Evolutionary conservation across 2,113 vertebrate genomes (phyloP).

Genomic region (Oxyruncus cristatus): DNA sequence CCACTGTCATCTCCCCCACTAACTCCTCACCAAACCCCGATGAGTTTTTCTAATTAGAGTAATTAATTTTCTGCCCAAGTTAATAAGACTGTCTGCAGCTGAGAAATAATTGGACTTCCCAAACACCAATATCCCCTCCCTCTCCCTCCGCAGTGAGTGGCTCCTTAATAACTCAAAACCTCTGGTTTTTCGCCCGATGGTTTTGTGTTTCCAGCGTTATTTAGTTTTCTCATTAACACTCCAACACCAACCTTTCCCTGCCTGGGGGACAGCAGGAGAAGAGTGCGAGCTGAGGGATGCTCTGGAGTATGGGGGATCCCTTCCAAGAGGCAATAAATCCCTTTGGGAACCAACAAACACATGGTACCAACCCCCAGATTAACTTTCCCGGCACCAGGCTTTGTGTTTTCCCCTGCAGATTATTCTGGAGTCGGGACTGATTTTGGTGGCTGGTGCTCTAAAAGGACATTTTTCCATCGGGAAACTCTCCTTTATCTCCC

Average conservation of each 20-base stretch:
- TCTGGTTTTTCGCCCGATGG: conserved; percentile 61
- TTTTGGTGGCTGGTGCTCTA: neutral
- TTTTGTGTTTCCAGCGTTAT: conserved; percentile 61
- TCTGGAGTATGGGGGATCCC: neutral
- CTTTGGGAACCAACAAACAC: neutral
- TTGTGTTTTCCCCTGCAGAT: neutral
- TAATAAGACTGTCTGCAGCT: conserved; percentile 81
- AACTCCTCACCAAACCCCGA: conserved; percentile 76
- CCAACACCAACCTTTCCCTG: neutral
- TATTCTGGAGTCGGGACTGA: neutral
- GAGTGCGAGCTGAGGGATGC: neutral
- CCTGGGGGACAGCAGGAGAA: neutral
- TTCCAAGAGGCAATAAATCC: conserved; percentile 32
- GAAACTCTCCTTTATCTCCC: neutral
- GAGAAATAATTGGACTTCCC: conserved; percentile 81
- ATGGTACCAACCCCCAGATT: neutral
- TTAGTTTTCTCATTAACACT: conserved; percentile 75
- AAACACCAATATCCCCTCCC: conserved; percentile 71
- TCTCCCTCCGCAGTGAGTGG: conserved; percentile 52
- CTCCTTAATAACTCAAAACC: conserved; percentile 74
- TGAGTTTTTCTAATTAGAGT: conserved; percentile 81
- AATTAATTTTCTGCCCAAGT: conserved; percentile 84
- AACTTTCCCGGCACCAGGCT: neutral
- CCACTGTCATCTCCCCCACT: conserved; percentile 44
- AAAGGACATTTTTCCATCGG: neutral